Evolutionary conservation across 2,888 invertebrate genomes (phyloP).

Genomic region (Caenorhabditis doughertyi): DNA sequence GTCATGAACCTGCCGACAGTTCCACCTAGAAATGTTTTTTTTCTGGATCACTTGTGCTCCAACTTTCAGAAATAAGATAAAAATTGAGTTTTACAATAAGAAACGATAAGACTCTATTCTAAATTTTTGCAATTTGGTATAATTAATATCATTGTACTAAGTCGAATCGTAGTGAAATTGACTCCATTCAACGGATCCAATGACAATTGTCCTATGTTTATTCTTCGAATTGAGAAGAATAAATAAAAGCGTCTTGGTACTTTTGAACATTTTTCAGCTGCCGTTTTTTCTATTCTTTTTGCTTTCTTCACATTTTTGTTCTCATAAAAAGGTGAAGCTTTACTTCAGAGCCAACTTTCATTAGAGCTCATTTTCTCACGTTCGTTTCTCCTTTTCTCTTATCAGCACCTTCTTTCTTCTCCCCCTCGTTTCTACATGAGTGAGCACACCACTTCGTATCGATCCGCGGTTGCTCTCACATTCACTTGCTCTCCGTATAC

Average conservation of each 20-base stretch:
- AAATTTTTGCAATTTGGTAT: too few species aligned
- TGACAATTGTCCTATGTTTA: background rate
- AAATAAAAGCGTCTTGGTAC: too few species aligned
- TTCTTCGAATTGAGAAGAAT: background rate
- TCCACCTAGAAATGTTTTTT: too few species aligned
- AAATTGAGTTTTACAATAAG: too few species aligned
- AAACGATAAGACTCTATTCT: too few species aligned
- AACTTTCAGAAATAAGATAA: too few species aligned
- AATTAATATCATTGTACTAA: too few species aligned
- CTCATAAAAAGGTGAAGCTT: background rate
- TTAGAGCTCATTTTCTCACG: background rate
- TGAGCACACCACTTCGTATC: conserved; percentile 27
- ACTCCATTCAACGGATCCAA: background rate
- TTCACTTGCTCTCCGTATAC: conserved; percentile 2
- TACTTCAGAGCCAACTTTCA: background rate
- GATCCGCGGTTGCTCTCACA: conserved; percentile 27
- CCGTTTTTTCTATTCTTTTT: background rate
- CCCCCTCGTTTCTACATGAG: background rate
- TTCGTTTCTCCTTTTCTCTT: conserved; percentile 3
- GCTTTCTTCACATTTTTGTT: background rate
- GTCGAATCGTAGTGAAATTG: background rate
- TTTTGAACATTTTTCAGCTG: too few species aligned
- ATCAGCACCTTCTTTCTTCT: conserved; percentile 1
- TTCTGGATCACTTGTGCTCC: too few species aligned
- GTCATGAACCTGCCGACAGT: background rate